Percentiles rank a stretch among this genome's conserved stretches.
Evolutionary conservation across 2,113 vertebrate genomes (phyloP).

Genomic region (Nibea albiflora): DNA sequence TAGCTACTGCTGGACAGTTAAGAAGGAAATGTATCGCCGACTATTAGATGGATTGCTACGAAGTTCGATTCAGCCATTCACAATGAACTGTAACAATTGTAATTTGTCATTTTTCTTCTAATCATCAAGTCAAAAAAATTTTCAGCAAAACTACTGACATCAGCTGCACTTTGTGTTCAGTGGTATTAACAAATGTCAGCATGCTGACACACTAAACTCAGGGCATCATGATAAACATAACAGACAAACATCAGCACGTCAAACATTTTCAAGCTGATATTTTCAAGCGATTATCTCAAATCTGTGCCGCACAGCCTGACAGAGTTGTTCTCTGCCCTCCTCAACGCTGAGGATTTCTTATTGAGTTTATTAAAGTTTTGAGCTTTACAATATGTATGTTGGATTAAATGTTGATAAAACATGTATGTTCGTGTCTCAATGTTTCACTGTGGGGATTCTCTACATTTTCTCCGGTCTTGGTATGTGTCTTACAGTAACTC

Average conservation of each 20-base stretch:
- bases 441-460: neutral
- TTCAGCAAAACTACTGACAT: neutral
- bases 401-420: neutral
- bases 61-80: neutral
- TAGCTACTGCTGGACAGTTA: too few relatives aligned
- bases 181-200: neutral
- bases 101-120: neutral
- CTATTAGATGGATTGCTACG: neutral
- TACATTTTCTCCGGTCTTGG: neutral
- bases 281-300: too few relatives aligned
- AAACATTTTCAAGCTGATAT: too few relatives aligned
- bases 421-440: neutral
- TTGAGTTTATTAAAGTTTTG: too few relatives aligned
- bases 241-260: neutral
- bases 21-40: too few relatives aligned
- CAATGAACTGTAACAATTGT: neutral
- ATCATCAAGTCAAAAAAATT: neutral
- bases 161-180: neutral
- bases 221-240: neutral
- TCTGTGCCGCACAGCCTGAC: too few relatives aligned
- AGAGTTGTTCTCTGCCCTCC: too few relatives aligned
- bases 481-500: slow-evolving; percentile 46
- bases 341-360: too few relatives aligned
- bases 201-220: neutral
- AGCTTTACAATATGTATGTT: neutral